These are phyloP conservation scores for Coregonus ussuriensis DNA, from an alignment of 2,797 vertebrate species.

Conservation along the genomic window DNA sequence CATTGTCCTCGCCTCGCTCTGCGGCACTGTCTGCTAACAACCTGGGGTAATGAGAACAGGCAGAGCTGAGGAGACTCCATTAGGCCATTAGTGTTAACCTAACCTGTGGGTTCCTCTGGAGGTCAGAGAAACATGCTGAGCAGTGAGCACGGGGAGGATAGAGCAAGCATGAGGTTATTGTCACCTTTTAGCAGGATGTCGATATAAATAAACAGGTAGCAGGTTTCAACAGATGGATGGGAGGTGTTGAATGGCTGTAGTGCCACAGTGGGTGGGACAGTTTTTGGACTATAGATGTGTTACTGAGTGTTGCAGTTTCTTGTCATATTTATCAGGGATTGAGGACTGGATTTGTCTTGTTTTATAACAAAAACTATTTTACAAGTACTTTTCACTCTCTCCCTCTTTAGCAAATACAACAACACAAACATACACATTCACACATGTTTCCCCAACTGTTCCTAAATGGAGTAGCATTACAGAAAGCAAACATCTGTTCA, in stretches of 20 bases:
- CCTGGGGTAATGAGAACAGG: conserved; percentile 23
- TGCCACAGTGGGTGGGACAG: neutral
- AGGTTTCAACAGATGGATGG: conserved; percentile 6
- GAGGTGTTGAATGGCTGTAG: neutral
- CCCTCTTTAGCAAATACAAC: neutral
- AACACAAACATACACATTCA: conserved; percentile 24
- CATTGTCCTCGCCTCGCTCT: conserved; percentile 10
- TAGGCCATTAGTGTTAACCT: neutral
- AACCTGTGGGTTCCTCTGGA: neutral
- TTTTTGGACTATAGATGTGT: neutral
- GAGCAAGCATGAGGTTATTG: neutral
- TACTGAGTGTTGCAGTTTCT: neutral
- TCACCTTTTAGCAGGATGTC: neutral
- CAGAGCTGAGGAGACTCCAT: conserved; percentile 3
- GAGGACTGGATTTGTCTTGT: neutral
- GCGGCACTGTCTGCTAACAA: conserved; percentile 14
- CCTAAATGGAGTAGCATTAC: conserved; percentile 36
- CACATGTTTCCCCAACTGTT: conserved; percentile 15
- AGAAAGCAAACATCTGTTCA: conserved; percentile 45
- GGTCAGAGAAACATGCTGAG: neutral
- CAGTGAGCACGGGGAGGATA: neutral
- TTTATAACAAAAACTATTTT: neutral
- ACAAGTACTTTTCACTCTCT: neutral
- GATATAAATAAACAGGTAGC: neutral
- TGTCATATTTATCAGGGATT: neutral